Percentiles rank a stretch among this genome's conserved stretches.
phyloP scores from a whole-genome alignment of 2,888 invertebrate genomes.

The Melinopterus prodromus region DNA sequence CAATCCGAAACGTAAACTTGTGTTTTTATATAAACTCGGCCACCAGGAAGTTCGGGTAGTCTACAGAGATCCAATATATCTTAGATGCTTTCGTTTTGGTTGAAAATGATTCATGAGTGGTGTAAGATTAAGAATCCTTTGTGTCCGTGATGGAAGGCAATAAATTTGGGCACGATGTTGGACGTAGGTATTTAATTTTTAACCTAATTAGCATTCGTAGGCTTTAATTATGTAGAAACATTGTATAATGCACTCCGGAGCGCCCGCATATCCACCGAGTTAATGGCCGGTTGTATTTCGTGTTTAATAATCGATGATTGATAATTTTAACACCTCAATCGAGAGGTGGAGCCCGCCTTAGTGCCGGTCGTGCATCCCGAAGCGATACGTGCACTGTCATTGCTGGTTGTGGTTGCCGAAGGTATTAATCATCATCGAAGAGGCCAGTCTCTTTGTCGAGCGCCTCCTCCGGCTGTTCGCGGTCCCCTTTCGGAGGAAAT shows the following conservation, averaged over 20 bases:
- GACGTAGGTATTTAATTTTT: constrained; percentile 21
- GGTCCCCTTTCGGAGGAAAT: neutral
- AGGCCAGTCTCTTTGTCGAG: constrained; percentile 12
- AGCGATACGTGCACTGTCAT: constrained; percentile 39
- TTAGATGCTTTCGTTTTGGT: neutral
- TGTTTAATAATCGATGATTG: constrained; percentile 33
- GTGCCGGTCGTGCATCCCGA: constrained; percentile 31
- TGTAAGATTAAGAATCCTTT: constrained; percentile 5
- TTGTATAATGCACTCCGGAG: neutral
- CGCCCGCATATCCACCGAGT: constrained; percentile 15
- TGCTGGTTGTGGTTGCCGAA: constrained; percentile 39
- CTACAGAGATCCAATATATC: neutral
- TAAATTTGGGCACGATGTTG: constrained; percentile 4
- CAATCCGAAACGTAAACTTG: too few species aligned
- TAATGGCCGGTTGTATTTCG: constrained; percentile 21
- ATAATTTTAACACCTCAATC: constrained; percentile 34
- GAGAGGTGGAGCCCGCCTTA: constrained; percentile 29
- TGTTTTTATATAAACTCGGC: too few species aligned
- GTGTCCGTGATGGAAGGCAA: constrained; percentile 12
- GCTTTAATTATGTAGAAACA: constrained; percentile 12
- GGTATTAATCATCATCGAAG: constrained; percentile 43
- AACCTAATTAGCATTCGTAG: constrained; percentile 26
- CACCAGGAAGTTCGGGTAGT: too few species aligned
- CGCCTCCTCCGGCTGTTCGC: constrained; percentile 17
- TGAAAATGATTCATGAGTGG: neutral